Evolutionary conservation across 2,797 vertebrate genomes (phyloP), one percentile per base, ranked within the genome.

Genomic region (Dipus sagitta): DNA sequence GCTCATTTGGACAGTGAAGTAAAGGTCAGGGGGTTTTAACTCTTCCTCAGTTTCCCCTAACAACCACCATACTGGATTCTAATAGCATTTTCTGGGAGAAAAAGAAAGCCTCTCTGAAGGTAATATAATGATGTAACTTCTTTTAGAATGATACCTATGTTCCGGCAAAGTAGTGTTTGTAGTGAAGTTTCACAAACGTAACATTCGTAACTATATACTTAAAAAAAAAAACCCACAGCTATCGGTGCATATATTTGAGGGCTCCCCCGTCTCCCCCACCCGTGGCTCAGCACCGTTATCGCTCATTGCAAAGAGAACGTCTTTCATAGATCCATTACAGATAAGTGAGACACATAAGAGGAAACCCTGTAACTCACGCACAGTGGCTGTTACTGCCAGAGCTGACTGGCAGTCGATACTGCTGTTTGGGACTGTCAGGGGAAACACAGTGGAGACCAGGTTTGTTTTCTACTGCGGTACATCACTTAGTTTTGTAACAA

Each of bases 181-280:
- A 60, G 1, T 62, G 65, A 84, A 68, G 80, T n/a, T 30, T 79
- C 54, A 34, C n/a, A 91, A 32, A 34, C 6, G 8, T 47, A 23
- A 71, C 84, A 94, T 64, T 86, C 42, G 68, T 32, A 92, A 71
- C 62, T 38, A 34, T 76, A 72, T 64, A 28, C 34, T 68, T 75
- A 84, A 28, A 30, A 54, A 82, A 88, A 60, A 23, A 74, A 38
- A 38, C 38, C 38, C 30, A 72, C 1, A 80, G 34, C 6, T 90
- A 38, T 21, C 62, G 62, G 18, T 71, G 62, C 34, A 13, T 3
- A 38, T 28, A 54, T 7, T 76, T 28, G 17, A 18, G 86, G 21
- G 24, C 12, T 92, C 38, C 38, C 38, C 38, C 38, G 81, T 34
- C 70, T 93, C 38, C 38, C 38, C 38, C 82, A 78, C 70, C 70